Conservation (phyloP, 2,888 invertebrate species). For the Eupithecia exiguata region DNA sequence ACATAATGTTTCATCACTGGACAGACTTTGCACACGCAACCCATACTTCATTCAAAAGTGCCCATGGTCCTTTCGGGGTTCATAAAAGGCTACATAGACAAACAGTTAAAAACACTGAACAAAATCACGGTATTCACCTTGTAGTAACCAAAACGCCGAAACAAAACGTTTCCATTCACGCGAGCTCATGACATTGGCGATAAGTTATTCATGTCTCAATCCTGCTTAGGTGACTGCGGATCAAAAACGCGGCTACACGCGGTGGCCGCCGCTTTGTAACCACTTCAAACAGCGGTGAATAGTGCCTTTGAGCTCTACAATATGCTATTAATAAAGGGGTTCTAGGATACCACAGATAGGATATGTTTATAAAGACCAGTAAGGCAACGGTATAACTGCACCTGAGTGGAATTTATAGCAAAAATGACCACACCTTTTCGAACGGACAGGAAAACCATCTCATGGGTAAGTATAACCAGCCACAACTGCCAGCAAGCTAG, state of each 20-base stretch:
- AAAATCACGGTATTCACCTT: slow-evolving; percentile 36
- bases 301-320: neutral
- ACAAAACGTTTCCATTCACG: slow-evolving; percentile 50
- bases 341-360: too few relatives aligned
- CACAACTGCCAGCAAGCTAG: neutral
- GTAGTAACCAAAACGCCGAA: slow-evolving; percentile 37
- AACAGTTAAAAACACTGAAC: neutral
- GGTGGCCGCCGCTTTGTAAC: neutral
- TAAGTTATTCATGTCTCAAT: slow-evolving; percentile 47
- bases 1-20: too few relatives aligned
- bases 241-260: neutral
- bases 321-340: neutral
- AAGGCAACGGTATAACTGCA: neutral
- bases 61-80: neutral
- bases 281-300: neutral
- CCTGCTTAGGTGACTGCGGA: neutral
- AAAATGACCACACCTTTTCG: neutral
- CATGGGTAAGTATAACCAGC: neutral
- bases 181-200: slow-evolving; percentile 55
- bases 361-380: too few relatives aligned
- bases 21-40: too few relatives aligned
- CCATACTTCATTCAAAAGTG: too few relatives aligned
- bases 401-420: neutral
- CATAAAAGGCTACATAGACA: neutral
- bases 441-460: neutral